These are phyloP conservation scores for Chymomyza procnemis DNA, from an alignment of 2,888 invertebrate genomes.

Conservation along the genomic window DNA sequence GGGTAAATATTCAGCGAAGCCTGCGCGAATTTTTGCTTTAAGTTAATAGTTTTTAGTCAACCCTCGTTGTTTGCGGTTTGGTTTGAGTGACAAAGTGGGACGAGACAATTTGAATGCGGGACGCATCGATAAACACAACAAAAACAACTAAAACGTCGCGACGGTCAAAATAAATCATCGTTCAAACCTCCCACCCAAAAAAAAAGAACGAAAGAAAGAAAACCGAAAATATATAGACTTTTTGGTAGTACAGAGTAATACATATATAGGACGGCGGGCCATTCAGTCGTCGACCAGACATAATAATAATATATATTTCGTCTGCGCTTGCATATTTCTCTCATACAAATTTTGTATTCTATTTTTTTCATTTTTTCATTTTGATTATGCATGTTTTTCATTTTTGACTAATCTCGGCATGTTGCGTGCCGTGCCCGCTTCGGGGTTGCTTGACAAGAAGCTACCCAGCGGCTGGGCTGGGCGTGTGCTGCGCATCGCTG, in stretches of 20 bases:
- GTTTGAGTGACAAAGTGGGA: conserved; percentile 54
- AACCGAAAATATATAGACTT: too few species aligned
- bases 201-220: neutral
- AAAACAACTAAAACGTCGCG: conserved; percentile 22
- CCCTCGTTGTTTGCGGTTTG: conserved; percentile 14
- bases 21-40: too few species aligned
- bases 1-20: too few species aligned
- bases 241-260: neutral
- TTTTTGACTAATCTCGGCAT: neutral
- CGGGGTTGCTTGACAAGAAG: neutral
- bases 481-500: neutral
- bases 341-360: conserved; percentile 50
- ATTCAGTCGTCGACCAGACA: conserved; percentile 63
- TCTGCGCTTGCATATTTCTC: conserved; percentile 16
- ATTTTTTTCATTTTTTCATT: conserved; percentile 53
- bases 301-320: conserved; percentile 54
- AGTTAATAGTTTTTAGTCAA: too few species aligned
- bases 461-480: neutral
- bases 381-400: neutral
- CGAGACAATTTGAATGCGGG: conserved; percentile 68
- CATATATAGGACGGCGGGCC: neutral
- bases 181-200: conserved; percentile 37
- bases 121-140: conserved; percentile 47
- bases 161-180: conserved; percentile 70
- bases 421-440: neutral